Conservation (phyloP, 2,113 vertebrate species). For the Sporophila hypoxantha region DNA sequence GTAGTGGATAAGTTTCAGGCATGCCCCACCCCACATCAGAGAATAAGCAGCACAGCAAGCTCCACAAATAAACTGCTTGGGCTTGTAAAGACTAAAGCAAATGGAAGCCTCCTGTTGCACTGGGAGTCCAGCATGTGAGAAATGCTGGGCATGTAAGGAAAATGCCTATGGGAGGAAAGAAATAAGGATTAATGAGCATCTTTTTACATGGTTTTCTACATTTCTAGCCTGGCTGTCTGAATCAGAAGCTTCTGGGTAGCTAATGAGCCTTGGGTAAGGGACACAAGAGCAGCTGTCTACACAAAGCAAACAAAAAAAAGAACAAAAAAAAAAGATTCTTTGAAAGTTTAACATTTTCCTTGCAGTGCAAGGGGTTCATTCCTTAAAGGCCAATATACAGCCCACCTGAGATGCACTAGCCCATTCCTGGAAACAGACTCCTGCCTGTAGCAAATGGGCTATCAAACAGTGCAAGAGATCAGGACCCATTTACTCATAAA, state of each 20-base stretch:
- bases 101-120: conserved; percentile 14
- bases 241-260: conserved; percentile 19
- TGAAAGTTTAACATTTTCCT: conserved; percentile 4
- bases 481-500: not conserved
- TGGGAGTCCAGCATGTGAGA: not conserved
- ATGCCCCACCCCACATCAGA: accelerated
- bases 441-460: not conserved
- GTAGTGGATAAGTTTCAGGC: not conserved
- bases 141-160: conserved; percentile 12
- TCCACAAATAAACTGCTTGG: not conserved
- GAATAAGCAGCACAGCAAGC: not conserved
- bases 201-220: conserved; percentile 16
- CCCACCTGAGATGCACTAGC: not conserved
- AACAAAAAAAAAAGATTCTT: not conserved
- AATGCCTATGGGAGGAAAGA: conserved; percentile 23
- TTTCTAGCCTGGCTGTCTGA: conserved; percentile 13
- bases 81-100: conserved; percentile 13
- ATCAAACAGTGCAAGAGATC: not conserved
- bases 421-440: not conserved
- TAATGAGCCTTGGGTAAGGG: conserved; percentile 43
- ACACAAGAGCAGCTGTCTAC: conserved; percentile 8
- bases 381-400: not conserved
- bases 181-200: conserved; percentile 55
- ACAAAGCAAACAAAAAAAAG: not conserved
- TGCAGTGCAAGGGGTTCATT: not conserved